These are phyloP conservation scores for Cyphomyrus plagiostoma DNA, from an alignment of 2,113 vertebrate genomes.

Conservation along the genomic window DNA sequence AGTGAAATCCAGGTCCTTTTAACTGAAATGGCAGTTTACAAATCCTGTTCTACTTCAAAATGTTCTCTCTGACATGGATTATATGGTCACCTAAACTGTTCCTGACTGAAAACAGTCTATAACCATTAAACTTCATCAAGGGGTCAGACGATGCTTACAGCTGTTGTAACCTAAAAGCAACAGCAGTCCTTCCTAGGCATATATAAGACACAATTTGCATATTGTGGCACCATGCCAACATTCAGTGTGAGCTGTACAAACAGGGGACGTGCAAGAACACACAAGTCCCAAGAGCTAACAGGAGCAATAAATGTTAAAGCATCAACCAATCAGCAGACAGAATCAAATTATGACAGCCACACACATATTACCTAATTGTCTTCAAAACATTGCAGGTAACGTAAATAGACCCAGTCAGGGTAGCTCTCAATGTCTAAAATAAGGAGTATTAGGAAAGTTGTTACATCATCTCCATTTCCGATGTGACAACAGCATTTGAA, in stretches of 20 bases:
- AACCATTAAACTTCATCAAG: not conserved
- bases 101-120: not conserved
- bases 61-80: not conserved
- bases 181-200: not conserved
- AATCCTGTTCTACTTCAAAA: not conserved
- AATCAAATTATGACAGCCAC: not conserved
- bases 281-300: not conserved
- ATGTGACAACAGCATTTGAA: slow-evolving; percentile 33
- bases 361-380: not conserved
- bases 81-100: not conserved
- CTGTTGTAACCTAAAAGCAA: not conserved
- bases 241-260: not conserved
- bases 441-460: not conserved
- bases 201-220: not conserved
- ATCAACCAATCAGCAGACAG: not conserved
- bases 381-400: not conserved
- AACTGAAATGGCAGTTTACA: not conserved
- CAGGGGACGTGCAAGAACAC: not conserved
- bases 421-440: not conserved
- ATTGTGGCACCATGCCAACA: not conserved
- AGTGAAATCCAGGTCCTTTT: not conserved
- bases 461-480: slow-evolving; percentile 17
- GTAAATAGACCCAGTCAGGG: not conserved
- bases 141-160: not conserved
- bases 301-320: not conserved